Evolutionary conservation across 64 coral and sea anemone genomes (phyloP).

Genomic region (Catalaphyllia jardinei): DNA sequence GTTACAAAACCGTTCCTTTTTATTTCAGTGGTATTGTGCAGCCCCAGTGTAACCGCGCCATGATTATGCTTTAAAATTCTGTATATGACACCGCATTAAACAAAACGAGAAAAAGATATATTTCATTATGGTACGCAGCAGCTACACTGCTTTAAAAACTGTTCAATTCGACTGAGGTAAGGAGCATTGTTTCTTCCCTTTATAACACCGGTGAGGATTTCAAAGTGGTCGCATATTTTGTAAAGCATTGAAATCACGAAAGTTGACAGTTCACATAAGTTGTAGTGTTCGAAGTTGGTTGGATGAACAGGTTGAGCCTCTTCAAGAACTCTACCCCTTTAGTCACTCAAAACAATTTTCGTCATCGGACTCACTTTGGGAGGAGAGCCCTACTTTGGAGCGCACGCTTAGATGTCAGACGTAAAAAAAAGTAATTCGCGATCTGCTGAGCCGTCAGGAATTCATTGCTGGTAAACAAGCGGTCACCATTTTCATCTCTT

Average conservation of each 20-base stretch:
- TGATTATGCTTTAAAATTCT: no score
- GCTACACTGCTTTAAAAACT: background rate
- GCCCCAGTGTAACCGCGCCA: no score
- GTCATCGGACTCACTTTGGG: background rate
- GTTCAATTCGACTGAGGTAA: slow-evolving; percentile 1
- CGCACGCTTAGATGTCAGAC: background rate
- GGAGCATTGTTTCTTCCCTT: background rate
- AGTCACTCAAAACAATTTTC: background rate
- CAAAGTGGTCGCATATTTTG: background rate
- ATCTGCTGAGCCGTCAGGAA: slow-evolving; percentile 19
- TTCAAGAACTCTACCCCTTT: background rate
- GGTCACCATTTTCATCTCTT: slow-evolving; percentile 20
- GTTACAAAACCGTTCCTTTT: no score
- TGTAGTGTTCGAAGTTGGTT: background rate
- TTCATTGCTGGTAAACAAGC: slow-evolving; percentile 25
- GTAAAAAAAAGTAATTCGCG: background rate
- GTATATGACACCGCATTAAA: no score
- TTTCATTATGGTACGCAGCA: no score
- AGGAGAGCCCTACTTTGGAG: background rate
- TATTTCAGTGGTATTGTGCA: no score
- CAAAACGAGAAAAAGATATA: no score
- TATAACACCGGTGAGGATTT: background rate
- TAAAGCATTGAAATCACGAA: slow-evolving; percentile 4
- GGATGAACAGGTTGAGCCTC: background rate
- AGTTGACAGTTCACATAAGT: background rate